These are phyloP conservation scores for Apamea anceps DNA, from an alignment of 2,888 invertebrate species.

Conservation along the genomic window DNA sequence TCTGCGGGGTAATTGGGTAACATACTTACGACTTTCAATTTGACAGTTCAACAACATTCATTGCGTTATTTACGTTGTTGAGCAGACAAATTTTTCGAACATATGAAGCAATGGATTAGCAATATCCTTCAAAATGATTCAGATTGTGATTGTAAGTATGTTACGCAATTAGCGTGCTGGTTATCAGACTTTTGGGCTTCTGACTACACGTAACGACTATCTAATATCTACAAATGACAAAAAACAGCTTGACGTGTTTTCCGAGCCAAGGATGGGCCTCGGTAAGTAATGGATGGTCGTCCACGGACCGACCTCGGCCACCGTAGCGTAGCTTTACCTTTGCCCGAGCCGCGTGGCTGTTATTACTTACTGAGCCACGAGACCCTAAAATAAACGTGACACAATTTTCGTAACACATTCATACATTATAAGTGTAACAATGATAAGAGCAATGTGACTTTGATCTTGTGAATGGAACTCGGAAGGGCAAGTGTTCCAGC, in stretches of 20 bases:
- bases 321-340: not conserved
- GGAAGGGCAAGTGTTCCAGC: constrained; percentile 54
- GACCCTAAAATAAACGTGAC: constrained; percentile 31
- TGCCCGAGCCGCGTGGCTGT: too few species aligned
- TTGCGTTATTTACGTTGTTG: too few species aligned
- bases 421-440: constrained; percentile 11
- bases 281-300: not conserved
- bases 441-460: constrained; percentile 67
- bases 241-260: not conserved
- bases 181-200: not conserved
- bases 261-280: not conserved
- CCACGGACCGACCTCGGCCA: not conserved
- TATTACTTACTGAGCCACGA: not conserved
- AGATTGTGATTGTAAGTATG: too few species aligned
- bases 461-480: constrained; percentile 65
- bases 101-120: too few species aligned
- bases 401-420: constrained; percentile 35
- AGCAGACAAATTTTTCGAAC: too few species aligned
- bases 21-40: too few species aligned
- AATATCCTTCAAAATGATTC: too few species aligned
- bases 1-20: too few species aligned
- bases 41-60: too few species aligned
- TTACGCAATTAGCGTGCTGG: too few species aligned
- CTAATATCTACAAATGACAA: not conserved
- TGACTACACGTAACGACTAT: not conserved